Percentiles rank a stretch among this genome's conserved stretches.
Evolutionary conservation across 2,797 vertebrate species (phyloP).

Genomic region (Typhlichthys eigenmanni): DNA sequence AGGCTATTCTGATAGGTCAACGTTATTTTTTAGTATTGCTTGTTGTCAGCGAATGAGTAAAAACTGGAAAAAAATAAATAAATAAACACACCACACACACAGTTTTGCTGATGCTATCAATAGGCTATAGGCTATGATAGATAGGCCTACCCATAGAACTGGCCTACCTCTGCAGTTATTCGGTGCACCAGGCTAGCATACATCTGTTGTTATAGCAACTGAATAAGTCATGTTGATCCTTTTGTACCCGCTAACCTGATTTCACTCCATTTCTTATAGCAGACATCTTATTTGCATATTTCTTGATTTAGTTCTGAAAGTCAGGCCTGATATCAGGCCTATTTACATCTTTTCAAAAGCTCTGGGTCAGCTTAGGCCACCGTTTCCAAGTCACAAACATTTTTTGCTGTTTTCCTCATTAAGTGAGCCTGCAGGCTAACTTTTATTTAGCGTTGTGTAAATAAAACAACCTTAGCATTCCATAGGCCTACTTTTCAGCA

Average conservation of each 20-base stretch:
- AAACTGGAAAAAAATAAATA: background rate
- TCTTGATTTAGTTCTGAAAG: constrained; percentile 49
- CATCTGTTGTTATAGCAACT: constrained; percentile 75
- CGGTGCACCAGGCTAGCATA: constrained; percentile 24
- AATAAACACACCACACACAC: constrained; percentile 26
- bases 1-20: too few species aligned
- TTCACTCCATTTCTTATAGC: constrained; percentile 65
- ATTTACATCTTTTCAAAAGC: constrained; percentile 11
- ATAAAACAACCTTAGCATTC: background rate
- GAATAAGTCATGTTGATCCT: constrained; percentile 67
- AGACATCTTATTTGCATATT: constrained; percentile 62
- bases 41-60: background rate
- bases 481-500: too few species aligned
- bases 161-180: constrained; percentile 43
- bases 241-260: constrained; percentile 61
- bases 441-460: background rate
- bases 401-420: background rate
- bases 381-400: background rate
- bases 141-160: constrained; percentile 21
- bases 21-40: too few species aligned
- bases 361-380: background rate
- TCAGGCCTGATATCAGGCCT: constrained; percentile 12
- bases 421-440: background rate
- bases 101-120: constrained; percentile 38
- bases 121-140: constrained; percentile 32